These are phyloP conservation scores for Chaenogobius annularis DNA, from an alignment of 2,113 vertebrate genomes.

Conservation along the genomic window DNA sequence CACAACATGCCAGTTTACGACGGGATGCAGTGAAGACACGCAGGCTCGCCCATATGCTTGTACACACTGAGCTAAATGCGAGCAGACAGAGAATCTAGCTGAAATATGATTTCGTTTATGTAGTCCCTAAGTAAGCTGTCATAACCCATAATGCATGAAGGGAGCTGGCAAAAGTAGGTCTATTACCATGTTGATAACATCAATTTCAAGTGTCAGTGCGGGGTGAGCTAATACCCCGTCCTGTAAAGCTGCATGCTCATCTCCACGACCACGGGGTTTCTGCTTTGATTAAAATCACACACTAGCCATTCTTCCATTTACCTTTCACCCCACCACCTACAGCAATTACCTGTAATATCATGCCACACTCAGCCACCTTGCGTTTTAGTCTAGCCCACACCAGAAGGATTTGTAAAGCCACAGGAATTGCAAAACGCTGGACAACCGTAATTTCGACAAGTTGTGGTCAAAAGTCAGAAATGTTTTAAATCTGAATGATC, in stretches of 20 bases:
- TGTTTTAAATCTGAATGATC: background rate
- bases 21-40: slow-evolving; percentile 27
- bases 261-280: slow-evolving; percentile 44
- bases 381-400: slow-evolving; percentile 20
- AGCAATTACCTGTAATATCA: slow-evolving; percentile 35
- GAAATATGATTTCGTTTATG: slow-evolving; percentile 69
- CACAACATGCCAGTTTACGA: slow-evolving; percentile 21
- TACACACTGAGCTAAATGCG: slow-evolving; percentile 45
- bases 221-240: slow-evolving; percentile 48
- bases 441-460: slow-evolving; percentile 8
- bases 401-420: slow-evolving; percentile 5
- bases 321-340: slow-evolving; percentile 21
- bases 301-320: slow-evolving; percentile 34
- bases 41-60: slow-evolving; percentile 51
- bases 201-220: slow-evolving; percentile 62
- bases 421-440: slow-evolving; percentile 22
- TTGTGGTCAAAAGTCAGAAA: slow-evolving; percentile 1
- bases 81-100: slow-evolving; percentile 56
- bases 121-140: slow-evolving; percentile 69
- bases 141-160: slow-evolving; percentile 54
- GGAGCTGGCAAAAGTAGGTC: slow-evolving; percentile 58
- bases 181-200: slow-evolving; percentile 70
- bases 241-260: slow-evolving; percentile 30
- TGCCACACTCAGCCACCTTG: background rate
- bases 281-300: slow-evolving; percentile 64